Evolutionary conservation across 2,888 invertebrate genomes (phyloP), one percentile per base, ranked within the genome.

Genomic region (Heliconius charithonia): DNA sequence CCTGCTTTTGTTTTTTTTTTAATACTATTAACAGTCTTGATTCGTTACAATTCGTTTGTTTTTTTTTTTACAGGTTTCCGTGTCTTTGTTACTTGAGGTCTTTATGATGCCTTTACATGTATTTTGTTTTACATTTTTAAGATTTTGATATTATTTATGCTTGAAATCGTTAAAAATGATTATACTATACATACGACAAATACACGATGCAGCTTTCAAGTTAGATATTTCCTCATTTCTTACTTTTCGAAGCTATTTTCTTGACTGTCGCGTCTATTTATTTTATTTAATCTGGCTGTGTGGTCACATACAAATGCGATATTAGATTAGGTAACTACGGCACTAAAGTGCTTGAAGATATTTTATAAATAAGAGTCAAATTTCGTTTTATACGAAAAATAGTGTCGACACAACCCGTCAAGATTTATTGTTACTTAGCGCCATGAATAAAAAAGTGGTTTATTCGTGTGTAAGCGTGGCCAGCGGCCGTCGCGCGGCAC

Each of bases 351-450:
- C 74, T 27, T 27, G n/a, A 59, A 59, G 86, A 85, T 87, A 87
- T 87, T 92, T 67, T 89, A 90, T 89, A 89, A 89, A 87, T 89
- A 86, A 89, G 90, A 85, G 84, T 93, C 91, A 87, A 89, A 91
- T 93, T 93, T 90, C 91, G 88, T 89, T 85, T 88, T 80, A 82
- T 79, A 76, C 79, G 84, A 86, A 87, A 87, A 87, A 87, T 89
- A 87, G 89, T 89, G 91, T 89, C 89, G 89, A 90, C 90, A 88
- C 83, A 83, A 83, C 80, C 83, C 82, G 81, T 86, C 86, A 82
- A 82, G 91, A 93, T 93, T 93, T 93, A 93, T 93, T 89, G 88
- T 88, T 87, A 87, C 88, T 87, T 85, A 86, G 85, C 85, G 87
- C 87, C 86, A 89, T 89, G 89, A 88, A 90, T 90, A 88, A 89